Evolutionary conservation across 2,113 vertebrate species (phyloP), one percentile per base, ranked within the genome.

Genomic region (Chlorocebus sabaeus): DNA sequence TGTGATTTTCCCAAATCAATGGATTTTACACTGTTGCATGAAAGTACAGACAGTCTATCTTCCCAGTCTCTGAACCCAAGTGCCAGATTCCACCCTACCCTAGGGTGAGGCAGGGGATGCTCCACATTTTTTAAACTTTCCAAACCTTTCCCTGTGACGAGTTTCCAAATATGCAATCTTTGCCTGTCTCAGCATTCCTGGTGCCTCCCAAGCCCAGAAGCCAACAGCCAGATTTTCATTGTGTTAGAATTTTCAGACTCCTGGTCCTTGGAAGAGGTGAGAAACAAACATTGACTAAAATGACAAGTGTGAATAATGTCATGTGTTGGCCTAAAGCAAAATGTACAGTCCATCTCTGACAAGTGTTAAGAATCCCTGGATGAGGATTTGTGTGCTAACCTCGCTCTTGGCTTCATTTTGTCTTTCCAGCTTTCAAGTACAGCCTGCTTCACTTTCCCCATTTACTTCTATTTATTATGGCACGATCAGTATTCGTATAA

Each of bases 1-100:
- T 76, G 93, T 95, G 93, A 59, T 57, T 90, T 94, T 55, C 76
- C 57, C 91, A 90, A 43, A 73, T 61, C 43, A 93, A 64, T 32
- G 32, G 38, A 68, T 78, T 88, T 68, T 30, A 32, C 0, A 2
- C n/a, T 25, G 38, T 92, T 73, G 30, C 9, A 22, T 25, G 50
- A 20, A 93, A 93, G 52, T 23, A 38, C 0, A 14, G 50, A 30
- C 7, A 20, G n/a, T 20, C 59, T 1, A 0, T 27, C 78, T 79
- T 25, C 73, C 48, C 72, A 7, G 55, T 50, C 70, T 85, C 52
- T 82, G 85, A 38, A 8, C 81, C 45, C 30, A 13, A 75, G 3
- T 9, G 43, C 16, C 78, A 35, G 13, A 11, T 6, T 50, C 78
- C 22, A 1, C 5, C 3, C 2, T 57, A 13, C 52, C 8, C 14